Conservation (phyloP, 2,888 invertebrate genomes). For the Chesias legatella region DNA sequence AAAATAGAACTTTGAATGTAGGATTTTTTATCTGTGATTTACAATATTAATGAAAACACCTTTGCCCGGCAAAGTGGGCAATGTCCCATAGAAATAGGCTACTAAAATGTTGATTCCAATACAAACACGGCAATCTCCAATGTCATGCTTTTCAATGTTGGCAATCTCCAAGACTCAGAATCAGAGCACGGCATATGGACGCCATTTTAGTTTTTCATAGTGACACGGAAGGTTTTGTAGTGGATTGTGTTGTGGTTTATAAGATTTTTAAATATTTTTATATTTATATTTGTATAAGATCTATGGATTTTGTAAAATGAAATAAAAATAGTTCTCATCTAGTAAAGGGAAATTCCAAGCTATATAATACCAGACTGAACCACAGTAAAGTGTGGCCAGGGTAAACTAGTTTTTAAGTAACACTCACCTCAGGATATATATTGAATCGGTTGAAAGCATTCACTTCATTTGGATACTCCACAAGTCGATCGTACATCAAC, state of each 20-base stretch:
- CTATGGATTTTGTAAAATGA: no score
- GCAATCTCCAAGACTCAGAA: constrained; percentile 1
- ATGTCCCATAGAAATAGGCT: constrained; percentile 1
- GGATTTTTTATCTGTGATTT: background rate
- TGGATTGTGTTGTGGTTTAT: background rate
- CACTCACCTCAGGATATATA: constrained; percentile 90
- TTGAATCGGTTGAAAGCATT: constrained; percentile 91
- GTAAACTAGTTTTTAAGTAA: no score
- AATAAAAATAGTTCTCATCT: no score
- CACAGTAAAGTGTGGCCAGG: no score
- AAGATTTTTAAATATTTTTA: no score
- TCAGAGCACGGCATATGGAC: constrained; percentile 6
- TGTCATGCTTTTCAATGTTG: constrained; percentile 3
- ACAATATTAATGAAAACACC: constrained; percentile 1
- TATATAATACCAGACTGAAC: no score
- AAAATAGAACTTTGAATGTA: background rate
- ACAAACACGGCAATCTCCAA: constrained; percentile 7
- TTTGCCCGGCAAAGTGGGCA: background rate
- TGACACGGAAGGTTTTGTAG: constrained; percentile 1
- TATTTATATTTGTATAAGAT: no score
- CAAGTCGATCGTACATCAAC: constrained; percentile 85
- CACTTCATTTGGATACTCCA: constrained; percentile 90
- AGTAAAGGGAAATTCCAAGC: no score
- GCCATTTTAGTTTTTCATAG: constrained; percentile 4
- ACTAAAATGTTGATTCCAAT: background rate